Evolutionary conservation across 37 sponge, comb jelly and placozoan species (phyloP).

Genomic region (Spongilla lacustris): DNA sequence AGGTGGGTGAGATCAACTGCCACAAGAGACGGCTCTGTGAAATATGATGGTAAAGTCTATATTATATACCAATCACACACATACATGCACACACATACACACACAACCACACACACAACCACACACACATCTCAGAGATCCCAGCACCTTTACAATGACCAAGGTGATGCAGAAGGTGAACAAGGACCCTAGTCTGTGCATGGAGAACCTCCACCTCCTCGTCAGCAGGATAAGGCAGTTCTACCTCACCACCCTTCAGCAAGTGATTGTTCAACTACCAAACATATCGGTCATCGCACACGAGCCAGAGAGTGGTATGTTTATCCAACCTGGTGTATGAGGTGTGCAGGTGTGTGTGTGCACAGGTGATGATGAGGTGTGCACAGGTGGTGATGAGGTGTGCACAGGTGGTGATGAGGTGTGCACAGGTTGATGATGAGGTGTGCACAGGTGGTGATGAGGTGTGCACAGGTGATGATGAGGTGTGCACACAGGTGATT

Average conservation of each 20-base stretch:
- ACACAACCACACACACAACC: too few relatives aligned
- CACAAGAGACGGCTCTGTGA: slow-evolving; percentile 84
- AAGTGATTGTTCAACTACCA: slow-evolving; percentile 72
- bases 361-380: not conserved
- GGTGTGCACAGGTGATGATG: too few relatives aligned
- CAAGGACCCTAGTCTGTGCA: slow-evolving; percentile 31
- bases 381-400: not conserved
- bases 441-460: too few relatives aligned
- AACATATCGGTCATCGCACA: slow-evolving; percentile 59
- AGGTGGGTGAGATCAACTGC: slow-evolving; percentile 87
- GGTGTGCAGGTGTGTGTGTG: not conserved
- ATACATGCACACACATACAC: too few relatives aligned
- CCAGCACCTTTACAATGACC: slow-evolving; percentile 49
- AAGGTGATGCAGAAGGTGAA: slow-evolving; percentile 53
- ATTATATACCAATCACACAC: too few relatives aligned
- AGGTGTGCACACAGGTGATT: too few relatives aligned
- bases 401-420: too few relatives aligned
- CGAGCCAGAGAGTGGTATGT: slow-evolving; percentile 63
- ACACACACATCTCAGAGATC: slow-evolving; percentile 40
- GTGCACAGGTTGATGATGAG: too few relatives aligned
- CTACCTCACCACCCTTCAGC: slow-evolving; percentile 70
- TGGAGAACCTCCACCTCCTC: slow-evolving; percentile 78
- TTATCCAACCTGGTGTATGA: not conserved
- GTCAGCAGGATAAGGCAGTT: slow-evolving; percentile 64
- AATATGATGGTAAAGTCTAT: slow-evolving; percentile 83